Conservation (phyloP, 2,888 invertebrate genomes). For the Vannuccia rotundouncinata region DNA sequence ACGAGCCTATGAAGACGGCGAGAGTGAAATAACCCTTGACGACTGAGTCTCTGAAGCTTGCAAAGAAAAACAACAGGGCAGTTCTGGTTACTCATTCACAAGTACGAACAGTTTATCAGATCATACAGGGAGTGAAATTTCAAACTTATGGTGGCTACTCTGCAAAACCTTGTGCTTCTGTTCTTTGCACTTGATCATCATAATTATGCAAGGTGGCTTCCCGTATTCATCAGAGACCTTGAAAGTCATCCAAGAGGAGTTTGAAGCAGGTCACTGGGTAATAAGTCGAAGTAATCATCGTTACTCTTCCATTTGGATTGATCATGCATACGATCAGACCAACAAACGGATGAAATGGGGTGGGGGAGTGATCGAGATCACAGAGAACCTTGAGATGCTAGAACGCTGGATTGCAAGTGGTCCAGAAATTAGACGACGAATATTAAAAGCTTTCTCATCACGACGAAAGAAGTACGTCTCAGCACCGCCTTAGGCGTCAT, state of each 20-base stretch:
- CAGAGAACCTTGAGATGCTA: slow-evolving; percentile 36
- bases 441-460: slow-evolving; percentile 38
- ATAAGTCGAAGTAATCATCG: slow-evolving; percentile 39
- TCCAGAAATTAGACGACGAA: slow-evolving; percentile 35
- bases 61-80: slow-evolving; percentile 36
- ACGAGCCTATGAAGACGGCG: slow-evolving; percentile 25
- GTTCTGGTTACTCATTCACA: slow-evolving; percentile 40
- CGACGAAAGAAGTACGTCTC: slow-evolving; percentile 39
- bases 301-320: slow-evolving; percentile 36
- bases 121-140: slow-evolving; percentile 39
- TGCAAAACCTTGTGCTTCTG: slow-evolving; percentile 22
- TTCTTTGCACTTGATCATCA: slow-evolving; percentile 28
- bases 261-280: slow-evolving; percentile 36
- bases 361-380: slow-evolving; percentile 36
- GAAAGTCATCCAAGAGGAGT: slow-evolving; percentile 11
- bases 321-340: slow-evolving; percentile 40
- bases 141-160: slow-evolving; percentile 30
- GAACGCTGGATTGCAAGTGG: slow-evolving; percentile 34
- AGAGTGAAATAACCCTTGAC: neutral
- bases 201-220: slow-evolving; percentile 12
- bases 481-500: slow-evolving; percentile 37
- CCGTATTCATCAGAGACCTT: slow-evolving; percentile 8
- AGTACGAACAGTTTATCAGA: slow-evolving; percentile 35
- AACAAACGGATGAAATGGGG: slow-evolving; percentile 39
- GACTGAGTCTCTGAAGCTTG: neutral